Base-by-base conservation (phyloP, 2,113 vertebrate genomes). In the Sceloporus tristichus region DNA sequence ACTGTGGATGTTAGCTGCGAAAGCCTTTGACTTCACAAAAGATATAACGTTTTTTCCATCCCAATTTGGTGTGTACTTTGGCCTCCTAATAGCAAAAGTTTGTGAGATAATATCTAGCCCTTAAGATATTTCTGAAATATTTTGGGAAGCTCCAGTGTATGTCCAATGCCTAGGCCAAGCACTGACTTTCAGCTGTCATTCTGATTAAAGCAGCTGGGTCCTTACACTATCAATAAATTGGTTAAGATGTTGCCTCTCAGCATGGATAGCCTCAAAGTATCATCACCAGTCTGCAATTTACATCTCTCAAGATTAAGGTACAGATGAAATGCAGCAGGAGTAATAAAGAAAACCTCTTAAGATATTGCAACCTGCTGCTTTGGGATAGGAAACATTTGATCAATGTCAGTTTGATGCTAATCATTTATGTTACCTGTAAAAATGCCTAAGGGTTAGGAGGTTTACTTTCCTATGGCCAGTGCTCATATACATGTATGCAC, bases 281-380 rank as follows among this genome's bases (percentile, higher is more conserved):
- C 78, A 68, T 79, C 42, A 14, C 29, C 93, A 86, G 38, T 62
- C 81, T 90, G 70, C 53, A 91, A 89, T 90, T 95, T 95, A 85
- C 82, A 94, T 88, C 70, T 83, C 85, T 92, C 68, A 73, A 91
- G 85, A 92, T 92, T 92, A 90, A 92, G 88, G 90, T 90, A 91
- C 34, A 77, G 70, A 84, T 77, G 1, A 0, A 91, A 34, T 81
- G 9, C 79, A 94, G 85, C 73, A 86, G 73, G n/a, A n/a, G 21
- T 88, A 92, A 80, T 82, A 81, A 90, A 89, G 42, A 85, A 80
- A 91, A 89, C 82, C 87, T 91, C 79, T 79, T 81, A 89, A 76
- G 79, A 70, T 86, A 86, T 74, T 87, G 59, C 42, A 91, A 92
- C 89, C 75, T 75, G 48, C 68, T 87, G 48, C 65, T 85, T 85